A percentile compares a stretch with the other conserved stretches of the same genome.
phyloP scores from a whole-genome alignment of 2,888 invertebrate species.

The Sminthurinus aureus region DNA sequence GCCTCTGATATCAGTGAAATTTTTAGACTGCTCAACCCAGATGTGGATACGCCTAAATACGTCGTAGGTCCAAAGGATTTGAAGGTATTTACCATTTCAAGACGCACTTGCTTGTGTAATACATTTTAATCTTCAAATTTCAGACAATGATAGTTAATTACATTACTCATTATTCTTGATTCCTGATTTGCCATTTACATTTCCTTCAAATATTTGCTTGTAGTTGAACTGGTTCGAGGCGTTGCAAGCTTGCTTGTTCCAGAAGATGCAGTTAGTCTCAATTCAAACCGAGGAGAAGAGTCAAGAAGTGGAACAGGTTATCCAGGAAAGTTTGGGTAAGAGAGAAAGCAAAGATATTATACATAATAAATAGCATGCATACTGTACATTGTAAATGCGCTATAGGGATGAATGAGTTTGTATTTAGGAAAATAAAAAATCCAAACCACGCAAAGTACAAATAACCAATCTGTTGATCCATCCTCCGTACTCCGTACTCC shows the following conservation, averaged over 20 bases:
- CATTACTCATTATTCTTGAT: too few relatives aligned
- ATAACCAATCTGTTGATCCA: neutral
- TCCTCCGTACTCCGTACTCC: neutral
- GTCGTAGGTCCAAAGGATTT: neutral
- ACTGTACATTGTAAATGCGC: neutral
- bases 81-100: neutral
- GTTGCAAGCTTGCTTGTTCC: conserved; percentile 25
- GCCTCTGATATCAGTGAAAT: neutral
- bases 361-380: neutral
- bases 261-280: conserved; percentile 20
- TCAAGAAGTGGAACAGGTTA: neutral
- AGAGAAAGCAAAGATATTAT: neutral
- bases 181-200: too few relatives aligned
- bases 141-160: too few relatives aligned
- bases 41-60: too few relatives aligned
- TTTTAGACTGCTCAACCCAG: neutral
- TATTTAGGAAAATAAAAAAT: too few relatives aligned
- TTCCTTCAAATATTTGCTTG: neutral
- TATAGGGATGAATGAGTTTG: neutral
- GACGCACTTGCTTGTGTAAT: too few relatives aligned
- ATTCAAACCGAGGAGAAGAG: conserved; percentile 10
- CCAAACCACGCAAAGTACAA: neutral
- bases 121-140: too few relatives aligned
- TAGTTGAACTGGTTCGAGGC: conserved; percentile 38
- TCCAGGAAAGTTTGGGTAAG: neutral